phyloP scores from a whole-genome alignment of 2,113 vertebrate genomes.

The Gallinago media region DNA sequence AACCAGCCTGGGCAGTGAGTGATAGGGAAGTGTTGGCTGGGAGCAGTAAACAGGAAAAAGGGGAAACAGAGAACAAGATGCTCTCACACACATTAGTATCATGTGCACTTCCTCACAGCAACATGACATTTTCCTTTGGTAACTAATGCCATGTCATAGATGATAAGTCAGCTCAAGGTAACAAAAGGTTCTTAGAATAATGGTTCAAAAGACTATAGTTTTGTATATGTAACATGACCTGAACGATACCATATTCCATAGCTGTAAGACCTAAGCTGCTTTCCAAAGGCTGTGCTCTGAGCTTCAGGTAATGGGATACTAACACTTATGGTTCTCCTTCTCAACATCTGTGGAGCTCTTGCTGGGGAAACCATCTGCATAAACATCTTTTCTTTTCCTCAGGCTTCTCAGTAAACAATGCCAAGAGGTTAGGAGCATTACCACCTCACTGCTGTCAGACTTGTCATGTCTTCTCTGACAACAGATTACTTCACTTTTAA shows the following conservation, averaged over 20 bases:
- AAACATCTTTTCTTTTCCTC: neutral
- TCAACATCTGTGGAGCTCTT: neutral
- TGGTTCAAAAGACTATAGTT: neutral
- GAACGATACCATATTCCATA: neutral
- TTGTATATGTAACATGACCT: neutral
- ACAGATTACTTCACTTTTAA: neutral
- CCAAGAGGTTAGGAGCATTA: neutral
- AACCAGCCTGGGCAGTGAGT: neutral
- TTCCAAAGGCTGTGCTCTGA: neutral
- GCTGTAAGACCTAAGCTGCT: neutral
- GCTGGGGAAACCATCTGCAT: neutral
- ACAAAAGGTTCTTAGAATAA: neutral
- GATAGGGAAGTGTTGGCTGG: neutral
- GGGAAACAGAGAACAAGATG: neutral
- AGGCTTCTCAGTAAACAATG: neutral
- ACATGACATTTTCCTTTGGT: neutral
- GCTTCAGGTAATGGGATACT: neutral
- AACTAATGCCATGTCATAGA: neutral
- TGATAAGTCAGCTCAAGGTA: neutral
- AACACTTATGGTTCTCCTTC: neutral
- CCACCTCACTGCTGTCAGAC: neutral
- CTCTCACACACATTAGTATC: neutral
- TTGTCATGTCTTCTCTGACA: neutral
- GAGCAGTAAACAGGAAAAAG: neutral
- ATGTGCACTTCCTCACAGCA: neutral